Evolutionary conservation across 2,797 vertebrate genomes (phyloP).

Genomic region (Buceros bicornis): DNA sequence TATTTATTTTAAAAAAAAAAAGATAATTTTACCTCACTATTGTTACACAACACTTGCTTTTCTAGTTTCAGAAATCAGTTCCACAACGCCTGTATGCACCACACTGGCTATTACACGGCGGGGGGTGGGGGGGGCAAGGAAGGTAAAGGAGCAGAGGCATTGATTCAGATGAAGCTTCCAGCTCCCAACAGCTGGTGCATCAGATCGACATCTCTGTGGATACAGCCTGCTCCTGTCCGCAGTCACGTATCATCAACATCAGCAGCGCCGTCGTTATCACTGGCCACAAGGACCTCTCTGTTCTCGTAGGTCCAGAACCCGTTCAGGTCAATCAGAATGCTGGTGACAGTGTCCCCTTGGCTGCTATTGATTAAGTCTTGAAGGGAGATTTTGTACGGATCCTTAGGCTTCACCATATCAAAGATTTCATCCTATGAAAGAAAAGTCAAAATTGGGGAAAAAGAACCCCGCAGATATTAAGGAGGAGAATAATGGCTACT

Average conservation of each 20-base stretch:
- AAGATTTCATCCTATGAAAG: slow-evolving; percentile 94
- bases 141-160: slow-evolving; percentile 34
- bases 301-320: slow-evolving; percentile 99
- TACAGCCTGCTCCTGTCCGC: background rate
- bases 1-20: slow-evolving; percentile 12
- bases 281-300: slow-evolving; percentile 95
- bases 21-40: background rate
- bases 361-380: slow-evolving; percentile 97
- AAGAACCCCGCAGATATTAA: background rate
- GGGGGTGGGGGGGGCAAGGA: too few species aligned
- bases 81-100: background rate
- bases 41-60: background rate
- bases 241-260: slow-evolving; percentile 91
- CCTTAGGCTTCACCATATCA: slow-evolving; percentile 98
- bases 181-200: slow-evolving; percentile 17
- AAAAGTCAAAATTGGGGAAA: background rate
- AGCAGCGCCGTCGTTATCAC: slow-evolving; percentile 84
- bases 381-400: slow-evolving; percentile 95
- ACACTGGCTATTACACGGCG: background rate
- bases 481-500: background rate
- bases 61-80: background rate
- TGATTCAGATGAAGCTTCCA: slow-evolving; percentile 28
- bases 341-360: slow-evolving; percentile 96
- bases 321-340: slow-evolving; percentile 98
- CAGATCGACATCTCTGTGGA: background rate